Conservation (phyloP, 2,888 invertebrate genomes). For the Syritta pipiens region DNA sequence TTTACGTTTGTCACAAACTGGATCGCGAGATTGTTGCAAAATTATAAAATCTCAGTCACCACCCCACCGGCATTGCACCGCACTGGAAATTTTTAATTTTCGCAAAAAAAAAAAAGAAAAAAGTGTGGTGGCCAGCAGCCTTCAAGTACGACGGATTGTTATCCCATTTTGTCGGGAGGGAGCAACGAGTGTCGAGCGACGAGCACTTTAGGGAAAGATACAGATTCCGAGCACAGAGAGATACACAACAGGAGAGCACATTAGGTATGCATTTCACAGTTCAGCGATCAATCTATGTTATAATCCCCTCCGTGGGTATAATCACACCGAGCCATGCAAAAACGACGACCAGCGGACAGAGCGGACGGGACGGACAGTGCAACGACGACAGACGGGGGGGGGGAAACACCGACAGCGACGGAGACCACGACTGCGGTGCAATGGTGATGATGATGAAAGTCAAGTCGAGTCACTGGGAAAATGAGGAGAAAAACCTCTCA, state of each 20-base stretch:
- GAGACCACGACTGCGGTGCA: conserved; percentile 20
- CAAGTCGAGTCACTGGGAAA: conserved; percentile 47
- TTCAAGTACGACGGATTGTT: conserved; percentile 50
- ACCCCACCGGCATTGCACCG: not conserved
- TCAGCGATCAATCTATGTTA: conserved; percentile 67
- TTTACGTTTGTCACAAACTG: no score
- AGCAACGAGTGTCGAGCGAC: no score
- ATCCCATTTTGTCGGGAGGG: no score
- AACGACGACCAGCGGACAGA: conserved; percentile 24
- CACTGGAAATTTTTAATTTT: conserved; percentile 48
- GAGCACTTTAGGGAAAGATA: conserved; percentile 41
- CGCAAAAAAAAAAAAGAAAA: no score
- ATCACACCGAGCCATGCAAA: conserved; percentile 53
- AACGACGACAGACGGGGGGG: no score
- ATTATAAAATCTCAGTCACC: conserved; percentile 13
- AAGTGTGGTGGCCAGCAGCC: conserved; percentile 54
- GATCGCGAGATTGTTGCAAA: conserved; percentile 18
- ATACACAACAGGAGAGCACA: conserved; percentile 49
- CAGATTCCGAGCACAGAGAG: conserved; percentile 7
- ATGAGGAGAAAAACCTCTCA: conserved; percentile 20
- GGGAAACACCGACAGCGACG: conserved; percentile 27
- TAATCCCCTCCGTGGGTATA: conserved; percentile 57
- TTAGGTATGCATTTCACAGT: conserved; percentile 69
- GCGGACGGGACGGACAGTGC: conserved; percentile 25
- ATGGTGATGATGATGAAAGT: conserved; percentile 38